Base-by-base conservation (phyloP, 2,113 vertebrate genomes). In the Odontophorus gujanensis region DNA sequence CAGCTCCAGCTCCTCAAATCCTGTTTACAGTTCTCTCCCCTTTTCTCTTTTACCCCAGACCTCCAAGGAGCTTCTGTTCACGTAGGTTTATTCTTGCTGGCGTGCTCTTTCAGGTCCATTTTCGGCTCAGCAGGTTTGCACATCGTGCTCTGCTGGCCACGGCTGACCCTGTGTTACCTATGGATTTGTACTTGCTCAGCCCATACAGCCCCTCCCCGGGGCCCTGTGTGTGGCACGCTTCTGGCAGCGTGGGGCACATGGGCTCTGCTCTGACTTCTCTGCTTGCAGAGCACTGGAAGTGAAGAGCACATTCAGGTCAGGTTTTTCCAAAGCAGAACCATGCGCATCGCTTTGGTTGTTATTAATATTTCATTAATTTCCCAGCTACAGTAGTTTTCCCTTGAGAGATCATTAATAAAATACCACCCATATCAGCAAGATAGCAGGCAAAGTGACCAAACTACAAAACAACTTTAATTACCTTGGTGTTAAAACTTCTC, bases 351-450 rank as follows among this genome's bases (percentile, higher is more conserved):
- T 94, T 95, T 89, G 51, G 93, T 71, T 97, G 75, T 85, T 97
- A 97, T 98, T 98, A 98, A 98, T 98, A 98, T 98, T 98, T 98
- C 95, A 98, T 97, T 97, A 96, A 96, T 97, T 96, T 95, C 93
- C 89, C 95, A 97, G 90, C 96, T 97, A 96, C 80, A 90, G 93
- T 42, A 96, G 94, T 92, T 93, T 87, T 94, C 98, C 96, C 97
- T 89, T 88, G 97, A 97, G 97, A 94, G 95, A 97, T 97, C 97
- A 98, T 98, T 98, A 98, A 98, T 98, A 97, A 98, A 98, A 97
- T 96, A 97, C 93, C 89, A 97, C 96, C 89, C 84, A 97, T 97
- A 98, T 98, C 97, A 98, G 97, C 93, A 97, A 94, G 97, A 97
- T 94, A 96, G 96, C 63, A 96, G 93, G 87, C 87, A 93, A 96